A percentile compares a stretch with the other conserved stretches of the same genome.
These are phyloP conservation scores for Polymixis lichenea DNA, from an alignment of 2,888 invertebrate genomes.

Conservation along the genomic window DNA sequence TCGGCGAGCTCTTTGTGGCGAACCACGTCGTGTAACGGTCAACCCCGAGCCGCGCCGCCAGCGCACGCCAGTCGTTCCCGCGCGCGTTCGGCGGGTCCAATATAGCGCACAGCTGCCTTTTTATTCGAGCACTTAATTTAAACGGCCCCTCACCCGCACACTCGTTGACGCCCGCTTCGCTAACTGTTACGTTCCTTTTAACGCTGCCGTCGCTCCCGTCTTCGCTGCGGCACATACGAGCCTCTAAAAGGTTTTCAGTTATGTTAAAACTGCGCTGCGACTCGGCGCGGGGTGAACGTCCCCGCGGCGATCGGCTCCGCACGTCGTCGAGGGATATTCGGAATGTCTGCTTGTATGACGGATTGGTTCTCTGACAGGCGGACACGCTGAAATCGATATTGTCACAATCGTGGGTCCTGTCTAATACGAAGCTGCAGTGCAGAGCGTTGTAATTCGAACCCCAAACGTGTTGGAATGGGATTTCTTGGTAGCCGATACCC, in stretches of 20 bases:
- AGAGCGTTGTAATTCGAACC: slow-evolving; percentile 95
- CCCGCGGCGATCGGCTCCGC: slow-evolving; percentile 86
- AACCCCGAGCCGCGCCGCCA: slow-evolving; percentile 97
- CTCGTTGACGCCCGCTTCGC: slow-evolving; percentile 91
- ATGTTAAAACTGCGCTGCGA: slow-evolving; percentile 88
- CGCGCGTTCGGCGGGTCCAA: slow-evolving; percentile 97
- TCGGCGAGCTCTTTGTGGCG: slow-evolving; percentile 98
- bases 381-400: slow-evolving; percentile 87
- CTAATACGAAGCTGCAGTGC: slow-evolving; percentile 97
- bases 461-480: slow-evolving; percentile 98
- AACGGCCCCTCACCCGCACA: slow-evolving; percentile 91
- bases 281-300: slow-evolving; percentile 87
- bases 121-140: slow-evolving; percentile 90
- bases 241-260: slow-evolving; percentile 87
- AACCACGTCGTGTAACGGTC: slow-evolving; percentile 99
- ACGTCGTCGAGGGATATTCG: slow-evolving; percentile 87
- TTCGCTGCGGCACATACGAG: slow-evolving; percentile 87
- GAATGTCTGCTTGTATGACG: slow-evolving; percentile 88
- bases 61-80: slow-evolving; percentile 98
- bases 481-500: slow-evolving; percentile 96
- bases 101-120: slow-evolving; percentile 91
- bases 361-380: slow-evolving; percentile 87
- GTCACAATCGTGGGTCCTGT: slow-evolving; percentile 91
- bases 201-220: slow-evolving; percentile 86
- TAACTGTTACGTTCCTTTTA: slow-evolving; percentile 90